Evolutionary conservation across 2,113 vertebrate genomes (phyloP).

Genomic region (Pteruthius melanotis): DNA sequence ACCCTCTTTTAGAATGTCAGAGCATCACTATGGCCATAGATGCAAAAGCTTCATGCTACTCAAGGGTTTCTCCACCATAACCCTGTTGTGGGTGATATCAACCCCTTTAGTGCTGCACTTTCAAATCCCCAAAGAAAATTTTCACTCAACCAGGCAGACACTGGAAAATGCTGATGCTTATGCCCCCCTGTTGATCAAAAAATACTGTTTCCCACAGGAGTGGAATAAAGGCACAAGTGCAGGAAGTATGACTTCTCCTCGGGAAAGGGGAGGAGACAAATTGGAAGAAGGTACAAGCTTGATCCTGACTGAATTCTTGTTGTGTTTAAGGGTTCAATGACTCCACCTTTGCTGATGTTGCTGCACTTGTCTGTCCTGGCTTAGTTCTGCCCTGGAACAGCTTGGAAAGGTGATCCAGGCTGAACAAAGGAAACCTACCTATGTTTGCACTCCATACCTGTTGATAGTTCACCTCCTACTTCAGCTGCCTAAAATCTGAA

Average conservation of each 20-base stretch:
- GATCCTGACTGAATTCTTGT: neutral
- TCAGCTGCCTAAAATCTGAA: neutral
- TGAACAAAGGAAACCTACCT: neutral
- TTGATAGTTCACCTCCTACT: neutral
- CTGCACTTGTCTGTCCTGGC: neutral
- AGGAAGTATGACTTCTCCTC: neutral
- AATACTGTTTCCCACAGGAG: neutral
- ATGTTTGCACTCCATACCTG: rapidly evolving
- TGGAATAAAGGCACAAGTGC: neutral
- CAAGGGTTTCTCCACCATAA: neutral
- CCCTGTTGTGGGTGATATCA: neutral
- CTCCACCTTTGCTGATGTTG: neutral
- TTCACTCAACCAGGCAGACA: neutral
- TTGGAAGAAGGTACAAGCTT: neutral
- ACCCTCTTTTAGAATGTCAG: neutral
- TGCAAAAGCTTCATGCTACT: neutral
- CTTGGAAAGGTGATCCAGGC: neutral
- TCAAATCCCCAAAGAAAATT: neutral
- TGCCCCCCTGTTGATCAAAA: neutral
- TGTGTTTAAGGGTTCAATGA: neutral
- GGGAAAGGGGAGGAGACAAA: neutral
- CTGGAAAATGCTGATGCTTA: neutral
- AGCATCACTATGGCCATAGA: neutral
- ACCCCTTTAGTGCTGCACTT: neutral
- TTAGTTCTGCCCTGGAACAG: neutral